Conservation (phyloP, 2,888 invertebrate species). For the Microplitis deprimator region DNA sequence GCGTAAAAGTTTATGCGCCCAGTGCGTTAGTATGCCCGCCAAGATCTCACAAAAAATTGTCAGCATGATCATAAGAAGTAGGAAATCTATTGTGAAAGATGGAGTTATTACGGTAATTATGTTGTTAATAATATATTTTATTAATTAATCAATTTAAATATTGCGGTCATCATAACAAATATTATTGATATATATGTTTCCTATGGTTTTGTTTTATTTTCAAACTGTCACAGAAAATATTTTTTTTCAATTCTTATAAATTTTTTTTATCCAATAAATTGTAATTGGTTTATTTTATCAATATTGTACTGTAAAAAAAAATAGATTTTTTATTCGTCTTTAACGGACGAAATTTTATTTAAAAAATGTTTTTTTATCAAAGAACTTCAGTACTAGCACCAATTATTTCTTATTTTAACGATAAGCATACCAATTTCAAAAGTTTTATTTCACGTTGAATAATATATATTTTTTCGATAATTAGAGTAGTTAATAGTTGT, state of each 20-base stretch:
- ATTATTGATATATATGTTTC: not conserved
- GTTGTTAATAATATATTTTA: constrained; percentile 54
- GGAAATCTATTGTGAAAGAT: constrained; percentile 90
- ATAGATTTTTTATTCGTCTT: not conserved
- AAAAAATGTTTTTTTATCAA: not conserved
- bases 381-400: not conserved
- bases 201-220: not conserved
- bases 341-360: not conserved
- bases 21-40: constrained; percentile 76
- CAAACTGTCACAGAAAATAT: not conserved
- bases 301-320: not conserved
- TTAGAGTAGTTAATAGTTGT: not conserved
- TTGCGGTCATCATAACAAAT: not conserved
- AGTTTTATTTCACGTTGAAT: constrained; percentile 26
- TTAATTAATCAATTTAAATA: not conserved
- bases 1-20: constrained; percentile 70
- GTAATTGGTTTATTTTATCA: not conserved
- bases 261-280: not conserved
- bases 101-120: constrained; percentile 85
- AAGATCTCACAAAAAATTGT: constrained; percentile 88
- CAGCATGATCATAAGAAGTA: constrained; percentile 89
- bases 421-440: not conserved
- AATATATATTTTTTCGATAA: constrained; percentile 20
- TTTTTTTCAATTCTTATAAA: not conserved
- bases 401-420: not conserved